Evolutionary conservation across 2,113 vertebrate genomes (phyloP), one percentile per base, ranked within the genome.

Genomic region (Sander lucioperca): DNA sequence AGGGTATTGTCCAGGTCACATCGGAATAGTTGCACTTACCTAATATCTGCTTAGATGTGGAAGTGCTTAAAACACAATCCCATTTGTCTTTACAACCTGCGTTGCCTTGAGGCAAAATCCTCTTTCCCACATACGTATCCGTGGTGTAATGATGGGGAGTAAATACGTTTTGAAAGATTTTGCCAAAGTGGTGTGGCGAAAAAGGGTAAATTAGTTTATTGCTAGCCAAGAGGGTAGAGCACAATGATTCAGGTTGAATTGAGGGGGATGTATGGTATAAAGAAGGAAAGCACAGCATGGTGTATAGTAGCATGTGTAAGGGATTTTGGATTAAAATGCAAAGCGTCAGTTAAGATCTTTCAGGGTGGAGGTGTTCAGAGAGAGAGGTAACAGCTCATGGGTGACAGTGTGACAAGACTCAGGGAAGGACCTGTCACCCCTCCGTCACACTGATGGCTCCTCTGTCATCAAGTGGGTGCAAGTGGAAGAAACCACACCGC

Each of bases 21-120:
- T 76, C 23, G 89, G 85, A 91, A 85, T 69, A 61, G 77, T 82
- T 87, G 72, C 68, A 30, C 86, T 91, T 88, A 87, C 92, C 83
- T 91, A 84, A 90, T 89, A 91, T 91, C 84, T 80, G 70, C 70
- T 86, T 82, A 21, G 82, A 87, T 88, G 80, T 88, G 63, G 58
- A 85, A 72, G 84, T 85, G 74, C 90, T 90, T 80, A 48, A 39
- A 92, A 83, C 86, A 84, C 78, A 86, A 68, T 87, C 81, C 81
- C 81, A 88, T 94, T 90, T 87, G 77, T 93, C 86, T 91, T 86
- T 86, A 75, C 79, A 81, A 81, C 56, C 25, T 63, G 54, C 66
- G 45, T 67, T 83, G 77, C 85, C 90, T 78, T 36, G 30, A 54
- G 89, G 86, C 79, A 25, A 58, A 61, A 65, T 59, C 54, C 51